Conservation (phyloP, 2,113 vertebrate species). For the Paramormyrops kingsleyae region DNA sequence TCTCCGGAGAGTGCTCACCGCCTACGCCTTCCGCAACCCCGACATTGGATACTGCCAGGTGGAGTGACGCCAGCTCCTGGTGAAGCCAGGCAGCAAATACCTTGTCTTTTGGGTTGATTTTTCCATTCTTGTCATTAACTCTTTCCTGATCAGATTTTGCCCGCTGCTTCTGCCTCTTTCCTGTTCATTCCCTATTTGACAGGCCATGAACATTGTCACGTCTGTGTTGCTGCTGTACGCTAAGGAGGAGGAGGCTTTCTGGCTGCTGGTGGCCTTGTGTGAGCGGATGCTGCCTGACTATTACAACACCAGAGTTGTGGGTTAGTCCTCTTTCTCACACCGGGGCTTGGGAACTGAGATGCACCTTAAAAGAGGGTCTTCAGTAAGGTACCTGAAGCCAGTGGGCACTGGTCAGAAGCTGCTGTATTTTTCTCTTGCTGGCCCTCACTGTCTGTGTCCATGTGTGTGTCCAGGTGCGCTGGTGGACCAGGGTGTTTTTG, state of each 20-base stretch:
- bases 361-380: not conserved
- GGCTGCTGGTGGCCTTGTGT: conserved; percentile 91
- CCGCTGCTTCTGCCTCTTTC: not conserved
- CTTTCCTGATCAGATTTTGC: not conserved
- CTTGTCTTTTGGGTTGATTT: not conserved
- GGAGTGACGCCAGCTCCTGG: conserved; percentile 4
- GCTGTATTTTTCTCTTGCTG: not conserved
- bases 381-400: not conserved
- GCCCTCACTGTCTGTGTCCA: not conserved
- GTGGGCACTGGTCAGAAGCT: not conserved
- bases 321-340: conserved; percentile 58
- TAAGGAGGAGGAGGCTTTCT: conserved; percentile 97
- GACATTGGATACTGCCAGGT: conserved; percentile 98
- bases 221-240: conserved; percentile 92
- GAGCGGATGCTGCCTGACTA: conserved; percentile 97
- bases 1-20: conserved; percentile 86
- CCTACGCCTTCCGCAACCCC: conserved; percentile 93
- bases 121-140: not conserved
- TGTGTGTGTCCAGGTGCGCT: conserved; percentile 70
- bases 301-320: conserved; percentile 96
- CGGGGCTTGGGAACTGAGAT: not conserved
- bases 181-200: not conserved
- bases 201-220: conserved; percentile 99
- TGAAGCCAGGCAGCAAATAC: not conserved
- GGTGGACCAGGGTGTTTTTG: conserved; percentile 96